Percentiles rank a stretch among this genome's conserved stretches.
Conservation (phyloP, 2,888 invertebrate species). For the Euzetes globulus region DNA sequence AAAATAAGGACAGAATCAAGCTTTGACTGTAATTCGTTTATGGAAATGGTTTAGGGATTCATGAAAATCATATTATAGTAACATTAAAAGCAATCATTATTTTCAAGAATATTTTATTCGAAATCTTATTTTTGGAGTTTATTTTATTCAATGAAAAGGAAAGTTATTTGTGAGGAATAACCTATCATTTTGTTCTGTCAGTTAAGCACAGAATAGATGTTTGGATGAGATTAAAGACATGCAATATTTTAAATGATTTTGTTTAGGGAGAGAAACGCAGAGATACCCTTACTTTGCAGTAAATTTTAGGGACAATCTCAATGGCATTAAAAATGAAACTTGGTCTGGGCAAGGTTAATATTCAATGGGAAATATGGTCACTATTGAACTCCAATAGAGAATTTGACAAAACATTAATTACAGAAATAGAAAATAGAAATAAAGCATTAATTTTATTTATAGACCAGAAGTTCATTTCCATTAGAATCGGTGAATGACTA, state of each 20-base stretch:
- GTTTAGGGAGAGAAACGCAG: neutral
- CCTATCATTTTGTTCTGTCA: slow-evolving; percentile 3
- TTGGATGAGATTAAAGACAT: neutral
- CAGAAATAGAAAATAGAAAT: no score
- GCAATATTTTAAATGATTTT: neutral
- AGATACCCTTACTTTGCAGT: no score
- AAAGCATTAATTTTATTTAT: neutral
- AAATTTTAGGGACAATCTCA: no score
- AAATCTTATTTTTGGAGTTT: neutral
- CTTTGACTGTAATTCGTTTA: neutral
- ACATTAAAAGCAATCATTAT: slow-evolving; percentile 13
- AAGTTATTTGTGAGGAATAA: neutral
- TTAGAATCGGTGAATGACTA: neutral
- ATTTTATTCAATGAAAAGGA: slow-evolving; percentile 1
- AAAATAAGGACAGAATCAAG: no score
- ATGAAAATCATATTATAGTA: slow-evolving; percentile 1
- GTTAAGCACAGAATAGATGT: neutral
- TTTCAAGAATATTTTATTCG: neutral
- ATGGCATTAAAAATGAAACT: no score
- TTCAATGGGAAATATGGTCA: no score
- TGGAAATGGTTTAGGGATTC: neutral
- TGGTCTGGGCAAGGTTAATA: no score
- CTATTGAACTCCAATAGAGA: no score
- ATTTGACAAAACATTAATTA: no score
- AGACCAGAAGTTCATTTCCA: neutral